Evolutionary conservation across 2,888 invertebrate genomes (phyloP).

Genomic region (Apamea crenata): DNA sequence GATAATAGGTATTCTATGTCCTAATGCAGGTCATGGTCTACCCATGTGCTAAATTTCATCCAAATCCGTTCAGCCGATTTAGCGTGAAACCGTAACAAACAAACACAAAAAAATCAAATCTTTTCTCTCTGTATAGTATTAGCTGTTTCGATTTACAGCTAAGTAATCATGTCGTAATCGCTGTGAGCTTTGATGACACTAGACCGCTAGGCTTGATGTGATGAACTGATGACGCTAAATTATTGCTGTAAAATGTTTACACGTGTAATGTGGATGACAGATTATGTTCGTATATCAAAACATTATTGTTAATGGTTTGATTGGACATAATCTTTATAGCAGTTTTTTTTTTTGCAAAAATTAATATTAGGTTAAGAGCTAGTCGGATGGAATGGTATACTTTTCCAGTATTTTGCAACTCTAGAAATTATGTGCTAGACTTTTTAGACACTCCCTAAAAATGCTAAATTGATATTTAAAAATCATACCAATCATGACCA

Average conservation of each 20-base stretch:
- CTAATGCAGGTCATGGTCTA: not conserved
- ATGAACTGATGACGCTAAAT: constrained; percentile 64
- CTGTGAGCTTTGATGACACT: constrained; percentile 54
- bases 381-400: not conserved
- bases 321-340: not conserved
- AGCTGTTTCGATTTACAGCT: constrained; percentile 41
- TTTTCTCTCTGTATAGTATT: too few relatives aligned
- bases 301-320: not conserved
- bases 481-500: not conserved
- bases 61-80: not conserved
- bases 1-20: not conserved
- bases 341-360: not conserved
- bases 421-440: not conserved
- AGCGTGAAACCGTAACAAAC: not conserved
- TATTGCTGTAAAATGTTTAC: constrained; percentile 54
- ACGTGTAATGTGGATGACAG: constrained; percentile 3
- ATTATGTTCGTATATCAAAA: not conserved
- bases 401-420: not conserved
- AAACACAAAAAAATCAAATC: not conserved
- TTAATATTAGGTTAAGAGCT: not conserved
- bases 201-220: constrained; percentile 28
- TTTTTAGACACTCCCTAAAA: not conserved
- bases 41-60: not conserved
- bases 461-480: too few relatives aligned
- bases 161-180: constrained; percentile 55